Conservation (phyloP, 2,797 vertebrate genomes). For the Rhinatrema bivittatum region DNA sequence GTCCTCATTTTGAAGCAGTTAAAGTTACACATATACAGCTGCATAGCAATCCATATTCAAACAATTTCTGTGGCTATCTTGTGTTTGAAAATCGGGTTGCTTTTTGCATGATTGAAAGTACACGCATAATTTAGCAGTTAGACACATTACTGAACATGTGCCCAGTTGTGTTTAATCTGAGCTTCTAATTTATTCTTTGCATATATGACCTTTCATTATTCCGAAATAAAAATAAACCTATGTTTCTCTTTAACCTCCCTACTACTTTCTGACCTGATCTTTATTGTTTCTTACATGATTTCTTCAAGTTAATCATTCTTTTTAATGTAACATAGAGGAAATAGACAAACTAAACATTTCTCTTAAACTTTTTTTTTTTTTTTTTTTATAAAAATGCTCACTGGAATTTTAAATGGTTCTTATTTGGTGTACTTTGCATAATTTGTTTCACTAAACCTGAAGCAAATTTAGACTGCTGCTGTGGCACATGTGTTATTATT, state of each 20-base stretch:
- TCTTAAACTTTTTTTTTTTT: conserved; percentile 37
- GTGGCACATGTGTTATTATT: conserved; percentile 20
- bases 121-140: too few species aligned
- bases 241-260: neutral
- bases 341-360: conserved; percentile 36
- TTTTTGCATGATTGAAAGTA: too few species aligned
- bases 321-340: conserved; percentile 31
- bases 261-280: neutral
- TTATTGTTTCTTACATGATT: neutral
- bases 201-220: too few species aligned
- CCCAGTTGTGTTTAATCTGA: conserved; percentile 15
- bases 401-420: conserved; percentile 45
- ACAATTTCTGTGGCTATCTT: too few species aligned
- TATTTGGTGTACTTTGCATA: conserved; percentile 49
- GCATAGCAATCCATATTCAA: too few species aligned
- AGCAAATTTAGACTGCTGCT: conserved; percentile 42
- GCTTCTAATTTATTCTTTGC: conserved; percentile 7
- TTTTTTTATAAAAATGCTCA: conserved; percentile 33
- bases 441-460: conserved; percentile 50
- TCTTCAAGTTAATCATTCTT: conserved; percentile 2
- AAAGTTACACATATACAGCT: too few species aligned
- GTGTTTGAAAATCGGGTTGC: too few species aligned
- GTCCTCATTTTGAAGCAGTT: too few species aligned
- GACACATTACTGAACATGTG: too few species aligned
- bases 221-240: too few species aligned